Evolutionary conservation across 2,113 vertebrate genomes (phyloP), one percentile per base, ranked within the genome.

Genomic region (Neofelis nebulosa): DNA sequence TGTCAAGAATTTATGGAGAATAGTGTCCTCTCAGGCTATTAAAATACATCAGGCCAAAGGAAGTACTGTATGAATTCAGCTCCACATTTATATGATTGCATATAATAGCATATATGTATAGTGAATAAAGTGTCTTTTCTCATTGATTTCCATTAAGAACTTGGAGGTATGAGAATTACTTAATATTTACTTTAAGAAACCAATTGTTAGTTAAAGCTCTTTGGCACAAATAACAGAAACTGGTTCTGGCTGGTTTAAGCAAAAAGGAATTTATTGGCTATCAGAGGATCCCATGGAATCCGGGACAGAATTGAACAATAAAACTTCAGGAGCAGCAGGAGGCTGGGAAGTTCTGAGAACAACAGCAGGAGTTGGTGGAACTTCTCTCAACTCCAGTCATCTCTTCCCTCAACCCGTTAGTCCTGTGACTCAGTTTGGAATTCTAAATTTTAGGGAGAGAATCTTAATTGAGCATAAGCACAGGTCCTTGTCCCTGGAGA

Each of bases 251-350:
- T 91, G 45, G 33, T 85, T 85, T 80, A 80, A 96, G 79, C 65
- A 76, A 85, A 97, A 96, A 83, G 91, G 41, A 95, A 85, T 97
- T 88, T 96, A 71, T 91, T 97, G 78, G 38, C 90, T 96, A 52
- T 73, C 36, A 81, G 41, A 95, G 69, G 41, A 89, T 55, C 36
- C 73, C 41, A 41, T 84, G 65, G 92, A 95, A 85, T 96, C 36
- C 11, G 38, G 91, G 93, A 63, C 21, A 91, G 68, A 94, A 74
- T 12, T 85, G 84, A 97, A 89, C 84, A 83, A 3, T 66, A 45
- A 73, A 68, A 29, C 23, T 96, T 95, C 36, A 71, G 65, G 14
- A 89, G 63, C 33, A 69, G 80, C 16, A 95, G 66, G 94, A 91
- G 21, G 12, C 80, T 80, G 33, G 41, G 74, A 95, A 66, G 52